Conservation (phyloP, 2,888 invertebrate genomes). For the Folsomia manolachei region DNA sequence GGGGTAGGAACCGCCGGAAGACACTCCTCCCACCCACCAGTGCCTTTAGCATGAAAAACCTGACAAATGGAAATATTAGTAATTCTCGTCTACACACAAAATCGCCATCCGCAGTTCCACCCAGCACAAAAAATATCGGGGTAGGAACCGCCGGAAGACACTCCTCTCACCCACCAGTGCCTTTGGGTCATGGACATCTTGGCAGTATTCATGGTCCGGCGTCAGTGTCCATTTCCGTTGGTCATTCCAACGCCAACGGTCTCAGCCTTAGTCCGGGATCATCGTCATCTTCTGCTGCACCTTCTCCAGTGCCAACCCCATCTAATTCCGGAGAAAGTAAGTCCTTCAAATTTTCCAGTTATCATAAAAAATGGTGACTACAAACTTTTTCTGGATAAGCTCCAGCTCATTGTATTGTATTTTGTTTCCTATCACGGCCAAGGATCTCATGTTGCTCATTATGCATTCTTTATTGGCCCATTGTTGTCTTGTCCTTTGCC, state of each 20-base stretch:
- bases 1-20: slow-evolving; percentile 21
- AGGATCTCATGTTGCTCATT: neutral
- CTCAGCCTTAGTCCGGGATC: neutral
- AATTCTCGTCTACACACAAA: no score
- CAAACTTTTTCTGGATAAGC: neutral
- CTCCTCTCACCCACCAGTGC: neutral
- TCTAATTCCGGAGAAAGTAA: no score
- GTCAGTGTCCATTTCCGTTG: neutral
- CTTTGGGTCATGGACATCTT: neutral
- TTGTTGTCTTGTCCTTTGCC: neutral
- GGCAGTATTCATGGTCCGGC: neutral
- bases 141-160: slow-evolving; percentile 16
- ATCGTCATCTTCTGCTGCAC: no score
- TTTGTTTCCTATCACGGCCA: neutral
- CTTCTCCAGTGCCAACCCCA: no score
- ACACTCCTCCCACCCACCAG: neutral
- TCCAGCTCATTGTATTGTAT: neutral
- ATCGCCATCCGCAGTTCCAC: neutral
- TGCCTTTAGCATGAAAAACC: neutral
- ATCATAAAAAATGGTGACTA: neutral
- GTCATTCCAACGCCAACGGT: neutral
- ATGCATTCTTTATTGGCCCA: slow-evolving; percentile 5
- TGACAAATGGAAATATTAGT: no score
- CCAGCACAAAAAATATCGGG: slow-evolving; percentile 29
- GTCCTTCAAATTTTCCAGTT: no score